Evolutionary conservation across 1,140 invertebrate genomes (phyloP), one percentile per base, ranked within the genome.

Genomic region (Orius insidiosus): DNA sequence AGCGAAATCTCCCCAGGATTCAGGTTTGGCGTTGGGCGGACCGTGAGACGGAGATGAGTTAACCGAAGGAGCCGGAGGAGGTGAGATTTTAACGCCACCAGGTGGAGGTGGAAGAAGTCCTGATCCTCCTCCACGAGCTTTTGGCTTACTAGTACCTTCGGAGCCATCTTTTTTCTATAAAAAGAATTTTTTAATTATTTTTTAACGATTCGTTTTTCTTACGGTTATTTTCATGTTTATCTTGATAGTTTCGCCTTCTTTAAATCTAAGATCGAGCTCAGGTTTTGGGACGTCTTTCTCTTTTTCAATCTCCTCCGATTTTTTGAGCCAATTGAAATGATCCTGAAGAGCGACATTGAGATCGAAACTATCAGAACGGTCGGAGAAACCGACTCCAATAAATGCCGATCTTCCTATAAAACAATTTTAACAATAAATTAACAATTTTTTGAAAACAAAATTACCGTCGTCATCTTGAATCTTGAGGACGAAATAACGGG

Each of bases 361-460:
- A 70, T 99, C 96, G 71, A 99, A 99, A 42, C 94, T 97, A 65
- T 99, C 95, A 13, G 90, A 92, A 56, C 94, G 71, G 65, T 99
- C 96, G 5, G 84, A 78, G 69, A 98, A 99, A 36, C 95, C 95
- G 45, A 98, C 71, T 6, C 95, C 95, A 61, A 98, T 88, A 56
- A 94, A 98, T n/a, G 94, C 94, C 55, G 76, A 78, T 55, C 90
- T 71, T n/a, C 85, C 84, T 83, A 60, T 51, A 69, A 63, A 48
- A 45, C 48, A 55, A 45, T 13, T 31, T 2, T 5, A 36, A 9
- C 3, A n/a, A 15, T 33, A 33, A 33, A 33, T 33, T 33, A 33
- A 33, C n/a, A n/a, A 33, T 33, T 7, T 33, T 33, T 6, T 24
- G 24, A 7, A 24, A 24, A 24, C 24, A 24, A 24, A 24, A 24